Percentiles rank a stretch among this genome's conserved stretches.
Conservation (phyloP, 2,888 invertebrate species). For the Choreutis nemorana region DNA sequence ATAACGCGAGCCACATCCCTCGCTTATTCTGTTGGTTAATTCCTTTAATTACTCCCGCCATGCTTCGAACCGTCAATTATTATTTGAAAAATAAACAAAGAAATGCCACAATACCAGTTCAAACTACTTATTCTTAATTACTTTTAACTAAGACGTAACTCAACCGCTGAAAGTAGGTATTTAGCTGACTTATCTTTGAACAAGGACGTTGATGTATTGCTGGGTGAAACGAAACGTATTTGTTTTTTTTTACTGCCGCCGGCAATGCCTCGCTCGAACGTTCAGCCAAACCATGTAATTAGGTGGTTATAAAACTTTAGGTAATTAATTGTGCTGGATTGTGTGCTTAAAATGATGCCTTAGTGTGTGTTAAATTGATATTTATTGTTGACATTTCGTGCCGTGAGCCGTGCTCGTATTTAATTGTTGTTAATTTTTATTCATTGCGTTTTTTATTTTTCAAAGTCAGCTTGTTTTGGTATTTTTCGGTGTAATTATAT, state of each 20-base stretch:
- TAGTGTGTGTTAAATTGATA: conserved; percentile 45
- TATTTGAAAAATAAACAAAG: conserved; percentile 34
- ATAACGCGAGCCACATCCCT: conserved; percentile 28
- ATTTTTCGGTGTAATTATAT: no score
- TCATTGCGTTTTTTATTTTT: conserved; percentile 15
- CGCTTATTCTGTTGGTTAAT: conserved; percentile 44
- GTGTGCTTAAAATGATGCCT: conserved; percentile 21
- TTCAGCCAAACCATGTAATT: conserved; percentile 48
- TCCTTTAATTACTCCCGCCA: conserved; percentile 41
- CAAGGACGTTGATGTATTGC: conserved; percentile 50
- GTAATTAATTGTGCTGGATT: conserved; percentile 50
- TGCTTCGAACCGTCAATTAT: conserved; percentile 48
- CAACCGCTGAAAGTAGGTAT: conserved; percentile 50
- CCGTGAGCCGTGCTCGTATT: conserved; percentile 31
- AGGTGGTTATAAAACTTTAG: conserved; percentile 46
- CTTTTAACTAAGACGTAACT: conserved; percentile 60
- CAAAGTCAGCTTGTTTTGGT: no score
- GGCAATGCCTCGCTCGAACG: conserved; percentile 20
- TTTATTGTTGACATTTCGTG: conserved; percentile 54
- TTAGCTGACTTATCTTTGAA: conserved; percentile 43
- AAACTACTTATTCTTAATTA: conserved; percentile 59
- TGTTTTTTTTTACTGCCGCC: conserved; percentile 25
- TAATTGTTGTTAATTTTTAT: conserved; percentile 25
- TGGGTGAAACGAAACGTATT: conserved; percentile 32
- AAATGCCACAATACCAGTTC: conserved; percentile 34